Percentiles rank a stretch among this genome's conserved stretches.
Conservation (phyloP, 2,113 vertebrate species). For the Recurvirostra avosetta region DNA sequence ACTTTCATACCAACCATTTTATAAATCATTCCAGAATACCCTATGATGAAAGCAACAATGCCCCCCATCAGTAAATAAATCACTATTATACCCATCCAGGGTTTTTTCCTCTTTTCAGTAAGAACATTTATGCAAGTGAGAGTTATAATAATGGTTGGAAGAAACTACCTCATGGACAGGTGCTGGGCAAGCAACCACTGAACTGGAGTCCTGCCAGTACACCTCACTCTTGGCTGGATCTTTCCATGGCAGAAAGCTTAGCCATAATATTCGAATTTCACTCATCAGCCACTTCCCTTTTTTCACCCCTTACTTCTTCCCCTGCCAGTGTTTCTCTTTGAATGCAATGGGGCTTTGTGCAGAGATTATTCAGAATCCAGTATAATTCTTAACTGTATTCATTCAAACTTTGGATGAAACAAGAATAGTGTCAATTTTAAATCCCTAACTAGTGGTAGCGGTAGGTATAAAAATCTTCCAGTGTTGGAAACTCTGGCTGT, state of each 20-base stretch:
- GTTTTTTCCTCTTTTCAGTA: background rate
- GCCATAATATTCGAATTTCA: background rate
- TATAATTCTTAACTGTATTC: background rate
- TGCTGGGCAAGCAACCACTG: constrained; percentile 3
- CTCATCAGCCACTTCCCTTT: constrained; percentile 1
- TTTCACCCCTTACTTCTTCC: background rate
- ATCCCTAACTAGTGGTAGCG: background rate
- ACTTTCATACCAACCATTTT: background rate
- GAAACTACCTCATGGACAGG: constrained; percentile 29
- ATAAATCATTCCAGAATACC: background rate
- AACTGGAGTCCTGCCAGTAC: background rate
- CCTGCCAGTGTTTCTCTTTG: background rate
- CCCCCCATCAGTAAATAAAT: background rate
- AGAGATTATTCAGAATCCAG: background rate
- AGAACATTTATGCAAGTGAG: background rate
- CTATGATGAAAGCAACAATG: background rate
- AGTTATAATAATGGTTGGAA: constrained; percentile 7
- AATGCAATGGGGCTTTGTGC: background rate
- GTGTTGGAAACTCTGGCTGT: background rate
- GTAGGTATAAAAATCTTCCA: background rate
- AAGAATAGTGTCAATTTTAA: background rate
- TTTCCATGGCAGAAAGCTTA: background rate
- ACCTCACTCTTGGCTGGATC: background rate
- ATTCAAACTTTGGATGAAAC: background rate
- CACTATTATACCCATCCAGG: background rate